Percentiles rank a stretch among this genome's conserved stretches.
Conservation (phyloP, 1,140 invertebrate species). For the Nebria ingens region DNA sequence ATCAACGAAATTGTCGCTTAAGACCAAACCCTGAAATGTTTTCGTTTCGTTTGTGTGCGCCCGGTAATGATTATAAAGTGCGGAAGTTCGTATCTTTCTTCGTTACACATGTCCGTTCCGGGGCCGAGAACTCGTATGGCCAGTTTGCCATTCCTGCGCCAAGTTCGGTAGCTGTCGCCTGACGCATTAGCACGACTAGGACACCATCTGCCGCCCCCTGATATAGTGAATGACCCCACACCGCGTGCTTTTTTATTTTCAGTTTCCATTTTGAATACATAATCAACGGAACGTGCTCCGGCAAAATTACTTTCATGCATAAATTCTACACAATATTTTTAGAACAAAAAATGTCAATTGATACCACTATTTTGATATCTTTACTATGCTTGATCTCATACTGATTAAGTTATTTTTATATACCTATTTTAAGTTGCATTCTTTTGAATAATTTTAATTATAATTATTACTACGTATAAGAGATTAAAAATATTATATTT, state of each 20-base stretch:
- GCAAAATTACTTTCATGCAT: conserved; percentile 5
- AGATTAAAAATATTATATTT: no score
- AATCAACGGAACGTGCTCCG: background rate
- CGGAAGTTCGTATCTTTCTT: background rate
- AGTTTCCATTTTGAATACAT: conserved; percentile 9
- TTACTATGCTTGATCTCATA: no score
- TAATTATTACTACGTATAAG: no score
- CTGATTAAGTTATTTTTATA: no score
- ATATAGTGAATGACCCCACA: conserved; percentile 3
- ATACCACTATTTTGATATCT: background rate
- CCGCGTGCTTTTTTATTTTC: conserved; percentile 8
- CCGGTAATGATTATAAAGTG: background rate
- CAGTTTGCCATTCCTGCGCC: no score
- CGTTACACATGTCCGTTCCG: background rate
- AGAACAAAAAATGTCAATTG: background rate
- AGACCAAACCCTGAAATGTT: no score
- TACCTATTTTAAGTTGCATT: no score
- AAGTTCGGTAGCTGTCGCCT: no score
- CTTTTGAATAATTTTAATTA: no score
- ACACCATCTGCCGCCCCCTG: background rate
- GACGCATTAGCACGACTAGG: background rate
- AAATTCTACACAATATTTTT: background rate
- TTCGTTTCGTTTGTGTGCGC: background rate
- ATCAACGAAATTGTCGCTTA: background rate
- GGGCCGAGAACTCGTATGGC: no score